These are phyloP conservation scores for Heliconius hewitsoni DNA, from an alignment of 1,140 invertebrate genomes.

Conservation along the genomic window DNA sequence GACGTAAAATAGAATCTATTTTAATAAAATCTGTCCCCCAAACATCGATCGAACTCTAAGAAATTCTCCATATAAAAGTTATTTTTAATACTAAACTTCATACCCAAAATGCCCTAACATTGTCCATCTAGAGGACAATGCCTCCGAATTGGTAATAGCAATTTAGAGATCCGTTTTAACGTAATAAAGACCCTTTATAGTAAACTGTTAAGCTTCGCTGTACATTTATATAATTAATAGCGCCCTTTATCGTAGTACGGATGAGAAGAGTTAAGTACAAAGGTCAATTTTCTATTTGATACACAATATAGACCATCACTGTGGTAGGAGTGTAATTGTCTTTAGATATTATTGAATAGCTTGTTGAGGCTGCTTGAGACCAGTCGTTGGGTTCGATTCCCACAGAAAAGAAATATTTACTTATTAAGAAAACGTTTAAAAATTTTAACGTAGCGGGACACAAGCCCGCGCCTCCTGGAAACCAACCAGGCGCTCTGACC, in stretches of 20 bases:
- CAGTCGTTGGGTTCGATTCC: neutral
- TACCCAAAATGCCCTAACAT: conserved; percentile 10
- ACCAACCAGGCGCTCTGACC: no score
- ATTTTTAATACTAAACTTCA: neutral
- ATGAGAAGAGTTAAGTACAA: neutral
- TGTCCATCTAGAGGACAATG: conserved; percentile 25
- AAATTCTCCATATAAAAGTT: no score
- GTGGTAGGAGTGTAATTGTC: neutral
- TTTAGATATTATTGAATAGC: no score
- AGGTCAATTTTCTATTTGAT: neutral
- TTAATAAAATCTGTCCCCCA: no score
- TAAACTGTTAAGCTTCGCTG: conserved; percentile 12
- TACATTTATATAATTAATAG: conserved; percentile 30
- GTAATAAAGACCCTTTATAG: conserved; percentile 26
- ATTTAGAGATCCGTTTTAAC: conserved; percentile 25
- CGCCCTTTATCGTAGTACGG: neutral
- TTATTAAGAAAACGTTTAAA: no score
- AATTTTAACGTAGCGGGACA: no score
- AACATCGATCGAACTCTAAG: no score
- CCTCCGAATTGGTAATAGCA: conserved; percentile 23
- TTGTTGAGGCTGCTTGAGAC: no score
- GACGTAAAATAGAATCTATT: no score
- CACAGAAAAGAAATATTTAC: neutral
- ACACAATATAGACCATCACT: neutral
- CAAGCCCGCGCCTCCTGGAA: no score